Percentiles rank a stretch among this genome's conserved stretches.
Conservation (phyloP, 2,888 invertebrate genomes). For the Platycnemis pennipes region DNA sequence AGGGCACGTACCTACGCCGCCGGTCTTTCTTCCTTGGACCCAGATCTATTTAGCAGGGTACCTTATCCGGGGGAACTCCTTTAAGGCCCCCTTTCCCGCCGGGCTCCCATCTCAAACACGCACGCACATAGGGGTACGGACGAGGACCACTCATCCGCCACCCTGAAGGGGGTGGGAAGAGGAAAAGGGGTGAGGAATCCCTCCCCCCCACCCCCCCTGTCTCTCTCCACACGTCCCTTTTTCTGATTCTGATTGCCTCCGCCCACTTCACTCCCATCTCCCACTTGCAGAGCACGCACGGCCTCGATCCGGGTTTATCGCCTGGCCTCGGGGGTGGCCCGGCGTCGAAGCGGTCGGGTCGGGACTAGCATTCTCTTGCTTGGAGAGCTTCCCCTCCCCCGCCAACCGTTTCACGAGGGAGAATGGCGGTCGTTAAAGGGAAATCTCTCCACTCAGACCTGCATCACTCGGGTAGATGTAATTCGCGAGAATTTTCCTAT, state of each 20-base stretch:
- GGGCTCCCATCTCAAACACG: not conserved
- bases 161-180: not conserved
- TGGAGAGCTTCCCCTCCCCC: too few relatives aligned
- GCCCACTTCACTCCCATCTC: not conserved
- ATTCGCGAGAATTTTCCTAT: not conserved
- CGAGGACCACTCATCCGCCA: not conserved
- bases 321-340: not conserved
- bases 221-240: not conserved
- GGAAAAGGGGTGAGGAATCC: not conserved
- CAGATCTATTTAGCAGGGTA: too few relatives aligned
- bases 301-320: not conserved
- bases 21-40: too few relatives aligned
- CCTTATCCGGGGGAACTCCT: not conserved
- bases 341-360: not conserved
- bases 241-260: conserved; percentile 11
- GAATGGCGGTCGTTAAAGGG: not conserved
- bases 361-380: too few relatives aligned
- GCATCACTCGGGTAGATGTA: not conserved
- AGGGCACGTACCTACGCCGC: too few relatives aligned
- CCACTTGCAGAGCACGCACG: not conserved
- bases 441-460: not conserved
- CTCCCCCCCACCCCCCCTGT: not conserved
- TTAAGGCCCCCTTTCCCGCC: not conserved
- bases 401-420: not conserved
- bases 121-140: not conserved